Base-by-base conservation (phyloP, 2,797 vertebrate species). In the Myoxocephalus aenaeus region DNA sequence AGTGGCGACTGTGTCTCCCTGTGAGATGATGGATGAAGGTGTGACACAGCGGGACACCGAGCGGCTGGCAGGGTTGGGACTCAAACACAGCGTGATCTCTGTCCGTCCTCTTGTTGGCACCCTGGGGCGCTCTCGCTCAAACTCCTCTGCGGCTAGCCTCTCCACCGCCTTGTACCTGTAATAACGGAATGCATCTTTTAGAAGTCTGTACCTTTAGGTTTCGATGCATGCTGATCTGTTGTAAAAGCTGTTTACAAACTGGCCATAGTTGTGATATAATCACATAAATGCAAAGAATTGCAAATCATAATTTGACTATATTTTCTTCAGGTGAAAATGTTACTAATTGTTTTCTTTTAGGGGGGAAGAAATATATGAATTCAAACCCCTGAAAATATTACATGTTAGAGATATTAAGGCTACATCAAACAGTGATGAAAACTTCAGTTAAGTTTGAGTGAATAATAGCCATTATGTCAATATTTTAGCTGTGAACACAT, bases 91-190 rank as follows among this genome's bases (percentile, higher is more conserved):
- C 54, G 96, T 97, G 92, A 99, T 96, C 91, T 98, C 97, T 56
- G 95, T 97, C 77, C 96, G 96, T 57, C 96, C 96, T 88, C 96
- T 94, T 48, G 95, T 93, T 17, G 87, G 64, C 11, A 86, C 94
- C 79, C 93, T 93, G 80, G 91, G 93, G 14, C 89, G 91, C 82
- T 98, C 97, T 70, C 94, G 96, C 88, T 98, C 97, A 48, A 95
- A 96, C 38, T 97, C 96, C 90, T 97, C 97, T 0, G 96, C 96
- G 81, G 97, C 97, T 57, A 97, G 87, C 72, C 96, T 95, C 91
- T 99, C 98, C 92, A 97, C 95, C 77, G 96, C 95, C 93, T 97
- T 98, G 94, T 97, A 98, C 96, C 98, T 99, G 94, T 58, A 66
- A 8, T 2, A 5, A 53, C 32, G 61, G 3, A 70, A 64, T 4